phyloP scores from a whole-genome alignment of 2,888 invertebrate species.

The Adelognathus sp. region DNA sequence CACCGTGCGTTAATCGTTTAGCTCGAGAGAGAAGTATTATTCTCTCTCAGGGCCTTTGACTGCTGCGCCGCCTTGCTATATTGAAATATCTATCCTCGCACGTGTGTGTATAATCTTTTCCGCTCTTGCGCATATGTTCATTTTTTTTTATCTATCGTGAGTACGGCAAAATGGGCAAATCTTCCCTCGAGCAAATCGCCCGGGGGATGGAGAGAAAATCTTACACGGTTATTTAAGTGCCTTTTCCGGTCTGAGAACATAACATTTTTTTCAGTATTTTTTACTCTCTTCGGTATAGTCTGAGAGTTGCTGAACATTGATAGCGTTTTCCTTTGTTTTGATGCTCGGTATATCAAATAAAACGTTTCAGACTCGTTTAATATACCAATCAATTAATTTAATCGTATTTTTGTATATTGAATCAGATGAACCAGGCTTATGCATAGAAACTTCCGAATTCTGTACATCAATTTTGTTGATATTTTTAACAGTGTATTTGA shows the following conservation, averaged over 20 bases:
- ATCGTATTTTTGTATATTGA: too few species aligned
- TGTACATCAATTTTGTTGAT: too few species aligned
- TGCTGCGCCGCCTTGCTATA: background rate
- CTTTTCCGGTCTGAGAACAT: constrained; percentile 30
- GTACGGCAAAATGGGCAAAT: constrained; percentile 7
- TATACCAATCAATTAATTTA: too few species aligned
- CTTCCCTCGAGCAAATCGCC: constrained; percentile 24
- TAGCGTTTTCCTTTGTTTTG: too few species aligned
- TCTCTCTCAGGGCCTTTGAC: background rate
- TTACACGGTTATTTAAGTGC: constrained; percentile 11
- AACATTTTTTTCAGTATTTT: background rate
- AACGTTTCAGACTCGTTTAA: too few species aligned
- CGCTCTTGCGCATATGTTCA: constrained; percentile 7
- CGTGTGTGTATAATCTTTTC: background rate
- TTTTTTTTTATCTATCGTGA: constrained; percentile 20
- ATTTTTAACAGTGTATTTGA: too few species aligned
- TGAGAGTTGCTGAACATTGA: too few species aligned
- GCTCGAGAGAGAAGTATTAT: constrained; percentile 23
- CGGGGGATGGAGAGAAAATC: background rate
- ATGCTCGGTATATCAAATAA: too few species aligned
- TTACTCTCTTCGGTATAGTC: too few species aligned
- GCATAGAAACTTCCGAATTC: too few species aligned
- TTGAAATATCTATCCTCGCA: background rate
- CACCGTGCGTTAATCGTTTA: constrained; percentile 52
- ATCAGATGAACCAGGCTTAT: too few species aligned